phyloP scores from a whole-genome alignment of 2,113 vertebrate species.

The Bostrychus sinensis region DNA sequence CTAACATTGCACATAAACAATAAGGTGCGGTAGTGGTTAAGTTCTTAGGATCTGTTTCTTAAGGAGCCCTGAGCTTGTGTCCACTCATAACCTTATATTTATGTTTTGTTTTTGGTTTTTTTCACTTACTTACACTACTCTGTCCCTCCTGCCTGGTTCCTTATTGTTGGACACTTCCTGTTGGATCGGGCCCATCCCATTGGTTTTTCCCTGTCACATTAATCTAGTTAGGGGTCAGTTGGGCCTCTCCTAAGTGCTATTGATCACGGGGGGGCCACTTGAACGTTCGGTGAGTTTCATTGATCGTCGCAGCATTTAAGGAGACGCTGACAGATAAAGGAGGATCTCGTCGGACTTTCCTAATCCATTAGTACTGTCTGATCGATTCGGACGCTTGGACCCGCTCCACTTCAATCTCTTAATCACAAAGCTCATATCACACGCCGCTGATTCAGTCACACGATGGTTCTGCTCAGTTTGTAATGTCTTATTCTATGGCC shows the following conservation, averaged over 20 bases:
- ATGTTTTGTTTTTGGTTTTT: too few species aligned
- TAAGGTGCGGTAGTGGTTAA: too few species aligned
- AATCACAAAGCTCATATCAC: constrained; percentile 19
- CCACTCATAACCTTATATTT: too few species aligned
- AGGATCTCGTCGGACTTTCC: constrained; percentile 45
- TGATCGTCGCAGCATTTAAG: constrained; percentile 46
- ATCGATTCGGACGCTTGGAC: constrained; percentile 46
- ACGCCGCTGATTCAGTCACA: neutral
- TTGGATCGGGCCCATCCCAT: constrained; percentile 26
- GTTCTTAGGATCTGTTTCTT: too few species aligned
- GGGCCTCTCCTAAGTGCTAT: constrained; percentile 63
- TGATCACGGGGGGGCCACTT: constrained; percentile 61
- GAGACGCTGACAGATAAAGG: constrained; percentile 57
- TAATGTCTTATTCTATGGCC: too few species aligned
- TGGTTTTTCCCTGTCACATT: constrained; percentile 57
- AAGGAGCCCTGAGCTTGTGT: too few species aligned
- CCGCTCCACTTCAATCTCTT: constrained; percentile 18
- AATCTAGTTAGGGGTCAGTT: constrained; percentile 40
- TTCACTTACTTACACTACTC: constrained; percentile 25
- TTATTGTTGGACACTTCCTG: constrained; percentile 44
- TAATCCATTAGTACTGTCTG: constrained; percentile 67
- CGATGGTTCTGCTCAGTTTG: too few species aligned
- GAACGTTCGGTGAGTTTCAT: constrained; percentile 56
- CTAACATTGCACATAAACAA: too few species aligned
- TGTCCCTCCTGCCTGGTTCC: constrained; percentile 17